These are phyloP conservation scores for Microcaecilia unicolor DNA, from an alignment of 2,797 vertebrate genomes.

Conservation along the genomic window DNA sequence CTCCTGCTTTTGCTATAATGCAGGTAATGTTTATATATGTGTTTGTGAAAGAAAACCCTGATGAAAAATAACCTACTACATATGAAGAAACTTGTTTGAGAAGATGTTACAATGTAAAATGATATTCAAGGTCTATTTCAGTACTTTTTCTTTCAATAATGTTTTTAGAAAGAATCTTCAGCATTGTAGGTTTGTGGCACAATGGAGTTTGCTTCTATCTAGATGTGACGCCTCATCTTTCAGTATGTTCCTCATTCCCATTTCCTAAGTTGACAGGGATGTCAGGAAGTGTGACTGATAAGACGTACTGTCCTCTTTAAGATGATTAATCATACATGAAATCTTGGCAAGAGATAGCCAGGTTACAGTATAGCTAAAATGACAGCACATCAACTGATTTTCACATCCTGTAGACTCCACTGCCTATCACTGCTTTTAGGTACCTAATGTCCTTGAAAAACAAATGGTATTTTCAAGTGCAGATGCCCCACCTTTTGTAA, in stretches of 20 bases:
- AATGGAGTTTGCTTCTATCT: slow-evolving; percentile 68
- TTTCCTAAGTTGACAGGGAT: slow-evolving; percentile 73
- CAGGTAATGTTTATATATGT: slow-evolving; percentile 8
- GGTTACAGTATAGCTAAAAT: slow-evolving; percentile 67
- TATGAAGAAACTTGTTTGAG: too few relatives aligned
- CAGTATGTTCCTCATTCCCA: slow-evolving; percentile 51
- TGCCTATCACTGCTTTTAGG: slow-evolving; percentile 70
- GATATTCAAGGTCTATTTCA: slow-evolving; percentile 29
- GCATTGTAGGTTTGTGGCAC: slow-evolving; percentile 53
- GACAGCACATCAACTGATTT: slow-evolving; percentile 80
- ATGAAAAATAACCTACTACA: too few relatives aligned
- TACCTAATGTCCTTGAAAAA: slow-evolving; percentile 68
- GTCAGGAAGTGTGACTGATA: slow-evolving; percentile 75
- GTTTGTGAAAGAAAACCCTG: too few relatives aligned
- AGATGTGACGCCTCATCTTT: slow-evolving; percentile 90
- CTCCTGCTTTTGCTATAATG: too few relatives aligned
- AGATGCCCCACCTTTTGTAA: slow-evolving; percentile 42
- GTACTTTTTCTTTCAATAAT: slow-evolving; percentile 37
- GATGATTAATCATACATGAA: slow-evolving; percentile 62
- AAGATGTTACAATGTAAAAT: slow-evolving; percentile 8
- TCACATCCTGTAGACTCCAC: slow-evolving; percentile 66
- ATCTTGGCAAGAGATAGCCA: slow-evolving; percentile 68
- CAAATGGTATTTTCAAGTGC: slow-evolving; percentile 60
- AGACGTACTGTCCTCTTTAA: slow-evolving; percentile 55
- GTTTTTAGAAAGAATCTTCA: slow-evolving; percentile 46